phyloP scores from a whole-genome alignment of 2,888 invertebrate genomes.

The Mesoligia furuncula region DNA sequence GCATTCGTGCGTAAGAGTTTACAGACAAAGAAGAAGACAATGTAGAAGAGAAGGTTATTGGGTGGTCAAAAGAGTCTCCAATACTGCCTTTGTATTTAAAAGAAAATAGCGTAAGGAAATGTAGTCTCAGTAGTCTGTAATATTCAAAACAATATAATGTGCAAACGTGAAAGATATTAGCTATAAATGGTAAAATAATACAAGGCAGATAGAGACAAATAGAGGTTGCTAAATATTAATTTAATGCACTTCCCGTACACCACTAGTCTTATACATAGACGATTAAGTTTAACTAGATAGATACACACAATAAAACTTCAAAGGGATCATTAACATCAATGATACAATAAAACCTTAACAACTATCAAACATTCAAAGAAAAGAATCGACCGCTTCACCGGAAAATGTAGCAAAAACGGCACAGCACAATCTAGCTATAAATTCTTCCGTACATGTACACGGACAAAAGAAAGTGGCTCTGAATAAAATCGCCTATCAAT shows the following conservation, averaged over 20 bases:
- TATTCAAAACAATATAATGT: background rate
- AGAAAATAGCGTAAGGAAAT: background rate
- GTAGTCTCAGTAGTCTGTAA: background rate
- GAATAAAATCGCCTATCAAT: slow-evolving; percentile 54
- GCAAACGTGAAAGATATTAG: background rate
- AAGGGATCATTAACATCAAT: background rate
- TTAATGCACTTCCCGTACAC: background rate
- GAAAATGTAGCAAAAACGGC: slow-evolving; percentile 30
- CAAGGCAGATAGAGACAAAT: background rate
- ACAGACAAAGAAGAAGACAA: background rate
- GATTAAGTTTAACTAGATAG: background rate
- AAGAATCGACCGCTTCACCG: background rate
- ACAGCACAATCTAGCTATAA: slow-evolving; percentile 24
- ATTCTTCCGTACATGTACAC: slow-evolving; percentile 24
- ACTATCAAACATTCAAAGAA: slow-evolving; percentile 2
- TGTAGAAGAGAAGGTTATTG: background rate
- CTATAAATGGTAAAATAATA: background rate
- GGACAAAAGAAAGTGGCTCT: slow-evolving; percentile 44
- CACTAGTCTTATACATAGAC: background rate
- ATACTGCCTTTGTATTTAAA: background rate
- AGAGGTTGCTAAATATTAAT: background rate
- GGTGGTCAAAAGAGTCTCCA: background rate
- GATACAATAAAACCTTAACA: background rate
- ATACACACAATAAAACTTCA: background rate
- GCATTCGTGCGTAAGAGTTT: background rate